Base-by-base conservation (phyloP, 2,888 invertebrate genomes). In the Andrena dorsata region DNA sequence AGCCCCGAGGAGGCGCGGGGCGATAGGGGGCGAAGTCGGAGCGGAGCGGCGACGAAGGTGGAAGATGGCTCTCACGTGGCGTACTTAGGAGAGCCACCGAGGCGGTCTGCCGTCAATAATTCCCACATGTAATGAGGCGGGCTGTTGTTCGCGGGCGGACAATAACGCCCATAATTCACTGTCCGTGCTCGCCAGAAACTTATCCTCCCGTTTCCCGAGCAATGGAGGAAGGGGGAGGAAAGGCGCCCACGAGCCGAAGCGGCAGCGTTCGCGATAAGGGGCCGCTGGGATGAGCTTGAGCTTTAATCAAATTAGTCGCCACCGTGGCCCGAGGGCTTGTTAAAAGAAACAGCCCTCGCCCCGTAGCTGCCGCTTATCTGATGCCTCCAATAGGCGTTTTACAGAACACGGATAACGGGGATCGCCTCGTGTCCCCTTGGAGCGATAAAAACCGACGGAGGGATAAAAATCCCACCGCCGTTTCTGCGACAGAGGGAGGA, bases 91-190 rank as follows among this genome's bases (percentile, higher is more conserved):
- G 77, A 83, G 83, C 82, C 82, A 84, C 73, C 82, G 77, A 85
- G 85, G 86, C 84, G 88, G 87, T 84, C 84, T 76, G 66, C 83
- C 90, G 88, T 90, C 90, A 90, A 90, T 90, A 90, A 90, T 88
- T 90, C 88, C 88, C 87, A 88, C 88, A 86, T 89, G 90, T 90
- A 90, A 90, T 90, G 90, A 90, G 90, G 89, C 89, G 84, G 90
- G 75, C 86, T 86, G 89, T 90, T 90, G 90, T 90, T 90, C 90
- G 89, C 90, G 87, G 89, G 88, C 90, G 90, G 90, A 90, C 90
- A 90, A 90, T 90, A 90, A 90, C 89, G 89, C 76, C 90, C 89
- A 90, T 90, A 90, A 90, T 90, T 90, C 90, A 90, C 89, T 76
- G 85, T 83, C 83, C 72, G 51, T 70, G 79, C 79, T 89, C 86